phyloP scores from a whole-genome alignment of 2,797 vertebrate genomes.

The Lithobates sylvaticus region DNA sequence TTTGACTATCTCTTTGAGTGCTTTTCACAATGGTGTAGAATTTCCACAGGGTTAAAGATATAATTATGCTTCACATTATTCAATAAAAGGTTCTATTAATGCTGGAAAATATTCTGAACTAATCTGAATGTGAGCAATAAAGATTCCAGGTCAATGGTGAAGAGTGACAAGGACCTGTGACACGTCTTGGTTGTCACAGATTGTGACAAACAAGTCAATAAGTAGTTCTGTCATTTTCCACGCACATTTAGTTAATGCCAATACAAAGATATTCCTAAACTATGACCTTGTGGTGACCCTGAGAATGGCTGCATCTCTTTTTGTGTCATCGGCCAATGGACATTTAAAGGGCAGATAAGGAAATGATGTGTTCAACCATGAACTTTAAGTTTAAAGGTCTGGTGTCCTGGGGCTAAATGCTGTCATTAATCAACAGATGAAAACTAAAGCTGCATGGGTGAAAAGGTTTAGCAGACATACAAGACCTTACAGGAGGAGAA shows the following conservation, averaged over 20 bases:
- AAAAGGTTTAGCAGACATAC: background rate
- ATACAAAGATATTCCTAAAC: background rate
- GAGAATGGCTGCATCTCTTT: background rate
- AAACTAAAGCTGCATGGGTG: background rate
- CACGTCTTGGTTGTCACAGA: background rate
- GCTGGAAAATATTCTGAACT: background rate
- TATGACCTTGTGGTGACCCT: background rate
- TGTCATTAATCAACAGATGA: background rate
- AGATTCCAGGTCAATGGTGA: background rate
- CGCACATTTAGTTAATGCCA: background rate
- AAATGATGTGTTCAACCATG: slow-evolving; percentile 14
- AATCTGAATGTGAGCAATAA: background rate
- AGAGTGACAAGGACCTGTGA: background rate
- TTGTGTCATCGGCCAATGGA: background rate
- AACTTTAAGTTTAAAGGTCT: background rate
- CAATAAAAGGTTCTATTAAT: background rate
- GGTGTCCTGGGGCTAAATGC: background rate
- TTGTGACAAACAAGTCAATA: background rate
- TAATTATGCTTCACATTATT: background rate
- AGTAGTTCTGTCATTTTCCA: slow-evolving; percentile 1
- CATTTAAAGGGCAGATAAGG: background rate
- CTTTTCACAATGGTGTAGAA: background rate
- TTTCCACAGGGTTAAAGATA: background rate
- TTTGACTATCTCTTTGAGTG: background rate
- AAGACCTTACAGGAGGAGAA: background rate